A percentile compares a stretch with the other conserved stretches of the same genome.
phyloP scores from a whole-genome alignment of 1,140 invertebrate species.

The Macrostomum lignano region DNA sequence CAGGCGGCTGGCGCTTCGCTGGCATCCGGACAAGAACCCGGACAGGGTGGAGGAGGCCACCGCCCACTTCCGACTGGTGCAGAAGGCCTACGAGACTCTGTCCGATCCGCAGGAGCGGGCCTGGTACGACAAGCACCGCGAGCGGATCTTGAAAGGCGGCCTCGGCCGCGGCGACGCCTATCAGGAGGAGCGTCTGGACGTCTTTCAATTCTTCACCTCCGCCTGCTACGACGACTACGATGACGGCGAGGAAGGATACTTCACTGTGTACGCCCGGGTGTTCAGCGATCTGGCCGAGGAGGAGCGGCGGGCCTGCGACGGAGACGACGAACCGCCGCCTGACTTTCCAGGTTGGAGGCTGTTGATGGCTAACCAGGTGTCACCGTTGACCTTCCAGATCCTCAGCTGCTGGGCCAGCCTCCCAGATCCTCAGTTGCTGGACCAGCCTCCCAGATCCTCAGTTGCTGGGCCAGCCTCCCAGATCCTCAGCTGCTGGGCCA shows the following conservation, averaged over 20 bases:
- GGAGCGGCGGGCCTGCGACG: no score
- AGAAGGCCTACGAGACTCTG: slow-evolving; percentile 79
- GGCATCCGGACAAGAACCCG: slow-evolving; percentile 71
- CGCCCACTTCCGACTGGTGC: slow-evolving; percentile 60
- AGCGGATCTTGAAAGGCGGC: slow-evolving; percentile 48
- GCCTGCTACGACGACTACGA: slow-evolving; percentile 62
- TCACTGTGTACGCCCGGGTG: slow-evolving; percentile 47
- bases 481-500: no score
- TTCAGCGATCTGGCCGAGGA: slow-evolving; percentile 60
- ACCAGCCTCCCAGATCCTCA: no score
- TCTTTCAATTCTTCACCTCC: slow-evolving; percentile 60
- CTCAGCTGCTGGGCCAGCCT: no score
- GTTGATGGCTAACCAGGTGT: no score
- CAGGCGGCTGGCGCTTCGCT: slow-evolving; percentile 51
- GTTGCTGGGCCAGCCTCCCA: no score
- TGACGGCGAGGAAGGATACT: slow-evolving; percentile 40
- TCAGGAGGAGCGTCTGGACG: slow-evolving; percentile 54
- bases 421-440: no score
- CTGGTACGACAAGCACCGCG: slow-evolving; percentile 72
- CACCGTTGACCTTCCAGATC: no score
- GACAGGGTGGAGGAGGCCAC: slow-evolving; percentile 52
- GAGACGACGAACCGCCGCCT: no score
- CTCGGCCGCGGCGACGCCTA: slow-evolving; percentile 40
- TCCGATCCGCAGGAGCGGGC: slow-evolving; percentile 67
- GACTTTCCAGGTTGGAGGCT: no score